Evolutionary conservation across 2,888 invertebrate genomes (phyloP).

Genomic region (Crepidodera aurea): DNA sequence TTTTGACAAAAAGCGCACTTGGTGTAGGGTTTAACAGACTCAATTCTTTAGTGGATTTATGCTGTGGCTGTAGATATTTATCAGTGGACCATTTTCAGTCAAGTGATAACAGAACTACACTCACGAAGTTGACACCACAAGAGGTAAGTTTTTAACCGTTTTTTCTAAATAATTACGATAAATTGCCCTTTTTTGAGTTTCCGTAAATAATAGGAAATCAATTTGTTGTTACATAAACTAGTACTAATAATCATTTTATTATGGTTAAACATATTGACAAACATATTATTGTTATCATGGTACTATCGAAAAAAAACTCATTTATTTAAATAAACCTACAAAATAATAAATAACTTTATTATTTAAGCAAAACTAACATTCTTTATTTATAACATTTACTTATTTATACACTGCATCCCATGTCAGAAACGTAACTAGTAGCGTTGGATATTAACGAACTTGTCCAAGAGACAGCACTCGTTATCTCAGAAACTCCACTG

Average conservation of each 20-base stretch:
- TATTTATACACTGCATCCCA: neutral
- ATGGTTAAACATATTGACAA: too few species aligned
- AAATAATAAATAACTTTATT: too few species aligned
- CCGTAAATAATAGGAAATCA: conserved; percentile 1
- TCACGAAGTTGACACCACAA: conserved; percentile 56
- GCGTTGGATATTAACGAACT: neutral
- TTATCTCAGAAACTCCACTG: neutral
- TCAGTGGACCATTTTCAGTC: conserved; percentile 50
- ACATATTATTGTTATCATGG: too few species aligned
- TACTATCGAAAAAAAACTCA: too few species aligned
- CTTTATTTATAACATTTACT: neutral
- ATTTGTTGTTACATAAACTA: neutral
- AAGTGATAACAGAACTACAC: conserved; percentile 44
- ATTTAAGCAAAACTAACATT: too few species aligned
- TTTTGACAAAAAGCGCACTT: conserved; percentile 10
- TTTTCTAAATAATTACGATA: neutral
- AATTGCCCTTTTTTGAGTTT: too few species aligned
- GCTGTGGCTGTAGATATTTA: conserved; percentile 44
- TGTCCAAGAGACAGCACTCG: neutral
- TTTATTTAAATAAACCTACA: too few species aligned
- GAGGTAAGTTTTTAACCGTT: conserved; percentile 51
- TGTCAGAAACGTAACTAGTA: neutral
- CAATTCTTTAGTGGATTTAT: conserved; percentile 43
- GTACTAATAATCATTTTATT: neutral
- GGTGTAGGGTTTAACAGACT: conserved; percentile 12